Percentiles rank a stretch among this genome's conserved stretches.
phyloP scores from a whole-genome alignment of 2,113 vertebrate genomes.

The Tichodroma muraria region DNA sequence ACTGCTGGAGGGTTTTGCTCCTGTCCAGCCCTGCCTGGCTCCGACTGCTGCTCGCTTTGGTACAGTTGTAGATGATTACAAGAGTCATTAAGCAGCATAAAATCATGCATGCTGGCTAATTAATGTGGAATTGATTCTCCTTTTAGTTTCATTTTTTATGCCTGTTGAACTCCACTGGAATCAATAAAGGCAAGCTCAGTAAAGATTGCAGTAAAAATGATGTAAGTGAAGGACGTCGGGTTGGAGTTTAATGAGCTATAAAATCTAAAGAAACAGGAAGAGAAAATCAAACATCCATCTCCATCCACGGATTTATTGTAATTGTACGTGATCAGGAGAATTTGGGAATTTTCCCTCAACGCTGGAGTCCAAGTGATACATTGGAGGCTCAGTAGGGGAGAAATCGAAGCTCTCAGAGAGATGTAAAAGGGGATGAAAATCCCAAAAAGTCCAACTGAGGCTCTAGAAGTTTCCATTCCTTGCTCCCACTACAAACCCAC shows the following conservation, averaged over 20 bases:
- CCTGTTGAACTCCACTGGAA: not conserved
- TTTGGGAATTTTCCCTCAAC: not conserved
- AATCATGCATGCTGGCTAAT: conserved; percentile 26
- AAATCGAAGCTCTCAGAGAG: not conserved
- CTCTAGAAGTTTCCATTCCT: not conserved
- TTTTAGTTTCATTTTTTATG: conserved; percentile 4
- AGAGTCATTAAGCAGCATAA: conserved; percentile 48
- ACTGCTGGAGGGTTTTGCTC: not conserved
- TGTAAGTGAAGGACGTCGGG: not conserved
- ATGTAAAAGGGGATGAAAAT: not conserved
- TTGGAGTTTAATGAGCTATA: not conserved
- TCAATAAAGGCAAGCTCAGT: not conserved
- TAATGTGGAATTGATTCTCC: conserved; percentile 25
- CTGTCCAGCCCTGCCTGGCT: not conserved
- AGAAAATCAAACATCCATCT: not conserved
- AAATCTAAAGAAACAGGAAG: not conserved
- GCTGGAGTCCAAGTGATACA: not conserved
- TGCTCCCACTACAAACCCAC: not conserved
- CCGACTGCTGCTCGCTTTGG: not conserved
- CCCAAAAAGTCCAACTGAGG: not conserved
- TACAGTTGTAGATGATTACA: conserved; percentile 46
- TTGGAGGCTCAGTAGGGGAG: not conserved
- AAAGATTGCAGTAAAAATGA: not conserved
- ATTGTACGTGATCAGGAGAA: not conserved
- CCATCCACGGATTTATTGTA: not conserved